Evolutionary conservation across 2,888 invertebrate genomes (phyloP).

Genomic region (Cataglyphis altisquamis): DNA sequence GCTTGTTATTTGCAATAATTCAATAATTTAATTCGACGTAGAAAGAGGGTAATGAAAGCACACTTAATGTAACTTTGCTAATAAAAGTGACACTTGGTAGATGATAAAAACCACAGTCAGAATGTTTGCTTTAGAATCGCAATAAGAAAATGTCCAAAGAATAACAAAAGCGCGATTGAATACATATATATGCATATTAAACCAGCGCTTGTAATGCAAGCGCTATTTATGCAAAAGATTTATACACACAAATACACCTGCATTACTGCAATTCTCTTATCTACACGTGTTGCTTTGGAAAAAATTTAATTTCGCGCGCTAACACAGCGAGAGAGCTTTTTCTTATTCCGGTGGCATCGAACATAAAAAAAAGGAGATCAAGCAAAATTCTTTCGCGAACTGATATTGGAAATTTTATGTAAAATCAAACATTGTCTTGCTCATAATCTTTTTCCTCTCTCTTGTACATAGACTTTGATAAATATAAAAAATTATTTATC

Average conservation of each 20-base stretch:
- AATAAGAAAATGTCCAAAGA: conserved; percentile 28
- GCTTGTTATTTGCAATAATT: background rate
- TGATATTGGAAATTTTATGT: conserved; percentile 35
- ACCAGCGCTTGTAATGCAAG: conserved; percentile 5
- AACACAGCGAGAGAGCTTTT: conserved; percentile 18
- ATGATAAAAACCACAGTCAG: background rate
- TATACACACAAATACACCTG: conserved; percentile 16
- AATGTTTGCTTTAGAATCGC: conserved; percentile 12
- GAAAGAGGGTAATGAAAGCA: background rate
- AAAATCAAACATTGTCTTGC: background rate
- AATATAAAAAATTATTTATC: conserved; percentile 1
- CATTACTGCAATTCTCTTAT: conserved; percentile 29
- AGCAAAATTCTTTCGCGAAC: conserved; percentile 25
- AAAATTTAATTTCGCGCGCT: conserved; percentile 41
- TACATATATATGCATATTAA: conserved; percentile 22
- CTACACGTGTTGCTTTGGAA: background rate
- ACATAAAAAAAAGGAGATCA: background rate
- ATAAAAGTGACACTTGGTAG: background rate
- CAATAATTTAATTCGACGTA: conserved; percentile 1
- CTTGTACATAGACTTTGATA: background rate
- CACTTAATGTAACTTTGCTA: background rate
- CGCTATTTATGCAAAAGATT: conserved; percentile 31
- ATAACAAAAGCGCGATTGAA: background rate
- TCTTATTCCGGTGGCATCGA: background rate
- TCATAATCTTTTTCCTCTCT: background rate